Evolutionary conservation across 2,797 vertebrate species (phyloP), one percentile per base, ranked within the genome.

Genomic region (Falco concolor): DNA sequence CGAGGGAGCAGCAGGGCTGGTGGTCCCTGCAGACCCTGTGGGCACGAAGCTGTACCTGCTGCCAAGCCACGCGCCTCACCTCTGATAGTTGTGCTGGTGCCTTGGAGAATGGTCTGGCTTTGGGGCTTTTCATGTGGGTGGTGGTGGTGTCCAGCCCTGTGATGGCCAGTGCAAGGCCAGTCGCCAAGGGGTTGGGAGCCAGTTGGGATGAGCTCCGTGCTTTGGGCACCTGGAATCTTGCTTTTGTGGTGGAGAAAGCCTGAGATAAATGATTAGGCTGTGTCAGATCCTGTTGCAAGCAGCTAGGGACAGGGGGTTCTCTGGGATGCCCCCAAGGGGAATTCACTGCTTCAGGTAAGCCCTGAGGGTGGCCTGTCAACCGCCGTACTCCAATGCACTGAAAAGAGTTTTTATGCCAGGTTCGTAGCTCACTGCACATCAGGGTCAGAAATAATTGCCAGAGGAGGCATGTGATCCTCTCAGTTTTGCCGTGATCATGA

Each of bases 11-110:
- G 75, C 1, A 19, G 50, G 4, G 2, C n/a, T 3, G 40, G 13
- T 30, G 34, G 5, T 61, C 18, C 30, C 61, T 2, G 0, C 34
- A 12, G 42, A 45, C 0, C 5, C 36, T 2, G 1, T 0, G 1
- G 47, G 28, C 44, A 63, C 4, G 0, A 8, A 45, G 75, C 40
- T 9, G 21, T 40, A 23, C 57, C 27, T 2, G 72, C n/a, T 59
- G 63, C 75, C 2, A 0, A 19, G 59, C 20, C 9, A 1, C 0
- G 0, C 0, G 1, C 17, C 64, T 52, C 12, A 3, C 0, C 1
- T 17, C 1, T 59, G 24, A 50, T 60, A 53, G 14, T 15, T 28
- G 28, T 18, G 40, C 14, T 49, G 54, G n/a, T 42, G 20, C 30
- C 10, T 19, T 14, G 54, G 60, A 24, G 23, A 44, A 69, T 4